phyloP scores from a whole-genome alignment of 2,113 vertebrate species.

The Notechis scutatus region DNA sequence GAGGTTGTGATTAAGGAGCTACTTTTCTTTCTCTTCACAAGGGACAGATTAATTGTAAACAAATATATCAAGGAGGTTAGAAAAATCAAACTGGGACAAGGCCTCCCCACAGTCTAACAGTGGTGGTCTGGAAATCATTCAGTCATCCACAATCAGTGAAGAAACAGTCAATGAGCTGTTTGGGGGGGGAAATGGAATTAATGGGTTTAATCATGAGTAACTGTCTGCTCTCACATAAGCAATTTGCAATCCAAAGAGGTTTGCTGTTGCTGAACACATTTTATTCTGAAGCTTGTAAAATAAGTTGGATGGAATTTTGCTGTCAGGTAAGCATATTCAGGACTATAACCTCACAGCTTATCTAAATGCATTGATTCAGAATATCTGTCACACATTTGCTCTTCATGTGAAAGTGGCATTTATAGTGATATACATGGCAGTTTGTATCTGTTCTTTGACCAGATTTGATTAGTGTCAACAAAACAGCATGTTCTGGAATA shows the following conservation, averaged over 20 bases:
- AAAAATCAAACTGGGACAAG: neutral
- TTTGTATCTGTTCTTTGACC: neutral
- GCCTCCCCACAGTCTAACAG: neutral
- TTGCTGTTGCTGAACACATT: neutral
- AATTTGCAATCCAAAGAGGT: neutral
- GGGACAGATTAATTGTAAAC: neutral
- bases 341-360: neutral
- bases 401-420: neutral
- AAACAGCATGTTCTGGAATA: neutral
- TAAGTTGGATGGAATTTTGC: neutral
- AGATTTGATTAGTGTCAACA: neutral
- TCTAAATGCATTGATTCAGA: neutral
- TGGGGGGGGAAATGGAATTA: neutral
- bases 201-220: neutral
- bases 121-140: neutral
- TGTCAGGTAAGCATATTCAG: neutral
- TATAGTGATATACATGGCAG: neutral
- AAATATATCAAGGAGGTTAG: neutral
- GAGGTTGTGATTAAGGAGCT: neutral
- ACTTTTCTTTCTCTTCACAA: neutral
- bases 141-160: neutral
- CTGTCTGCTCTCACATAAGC: neutral
- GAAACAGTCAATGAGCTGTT: neutral
- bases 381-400: neutral
- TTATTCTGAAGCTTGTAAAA: neutral